Evolutionary conservation across 2,113 vertebrate genomes (phyloP), one percentile per base, ranked within the genome.

Genomic region (Anoura caudifer): DNA sequence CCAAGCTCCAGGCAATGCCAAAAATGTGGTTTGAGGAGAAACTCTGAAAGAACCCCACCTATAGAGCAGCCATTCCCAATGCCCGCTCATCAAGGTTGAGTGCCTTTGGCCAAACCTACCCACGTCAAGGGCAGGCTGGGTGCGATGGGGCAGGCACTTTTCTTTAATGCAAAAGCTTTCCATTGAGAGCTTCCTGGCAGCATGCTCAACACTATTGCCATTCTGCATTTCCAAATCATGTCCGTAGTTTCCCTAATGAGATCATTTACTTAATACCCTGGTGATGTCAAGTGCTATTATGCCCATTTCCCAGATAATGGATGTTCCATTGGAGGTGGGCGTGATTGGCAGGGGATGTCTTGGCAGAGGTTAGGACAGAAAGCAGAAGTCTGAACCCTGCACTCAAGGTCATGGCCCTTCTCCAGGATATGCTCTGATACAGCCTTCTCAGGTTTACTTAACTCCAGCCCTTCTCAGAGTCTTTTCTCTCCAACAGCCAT

Each of bases 241-340:
- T 56, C 67, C 31, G 33, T 76, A n/a, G 54, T 80, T 38, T 92
- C 43, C 54, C 70, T 70, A 52, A 81, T 95, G 97, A 96, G 93
- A 76, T 96, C 61, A 96, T 90, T 89, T 41, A 22, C 43, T 93
- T 95, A 95, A 94, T 90, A 54, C 95, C 69, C 36, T 47, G 59
- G 59, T 93, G 96, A 96, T 6, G n/a, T 93, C 95, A 91, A 87
- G 86, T 20, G 59, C 79, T 72, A 95, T 96, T 96, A 97, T 41
- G 70, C 47, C 73, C 50, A 61, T 90, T 94, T 96, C 70, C 89
- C 80, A 95, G 82, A 75, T 94, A 84, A 95, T 92, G 52, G 67
- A 69, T 19, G 6, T 52, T 67, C 28, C 81, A 38, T 1, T 75
- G 65, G 87, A 96, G 20, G 26, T 73, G 81, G 65, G 72, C 14